phyloP scores from a whole-genome alignment of 2,888 invertebrate species.

The Oscheius sp. region DNA sequence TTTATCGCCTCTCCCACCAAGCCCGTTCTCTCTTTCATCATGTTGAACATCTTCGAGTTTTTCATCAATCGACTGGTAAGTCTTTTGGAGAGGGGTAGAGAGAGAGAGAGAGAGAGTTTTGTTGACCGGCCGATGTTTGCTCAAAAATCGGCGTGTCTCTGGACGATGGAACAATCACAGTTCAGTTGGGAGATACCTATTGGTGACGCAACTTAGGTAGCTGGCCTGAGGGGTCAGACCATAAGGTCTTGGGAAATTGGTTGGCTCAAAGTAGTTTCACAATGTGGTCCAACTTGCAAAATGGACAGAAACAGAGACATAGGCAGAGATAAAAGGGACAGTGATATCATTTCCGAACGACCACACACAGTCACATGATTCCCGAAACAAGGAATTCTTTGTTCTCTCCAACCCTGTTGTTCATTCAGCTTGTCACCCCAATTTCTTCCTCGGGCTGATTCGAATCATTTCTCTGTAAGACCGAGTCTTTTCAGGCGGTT shows the following conservation, averaged over 20 bases:
- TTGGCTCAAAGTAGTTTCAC: too few relatives aligned
- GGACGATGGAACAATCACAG: not conserved
- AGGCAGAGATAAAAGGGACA: not conserved
- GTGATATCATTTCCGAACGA: not conserved
- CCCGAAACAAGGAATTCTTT: too few relatives aligned
- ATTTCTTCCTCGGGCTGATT: slow-evolving; percentile 14
- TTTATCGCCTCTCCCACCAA: too few relatives aligned
- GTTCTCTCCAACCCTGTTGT: too few relatives aligned
- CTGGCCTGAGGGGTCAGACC: not conserved
- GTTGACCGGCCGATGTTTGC: not conserved
- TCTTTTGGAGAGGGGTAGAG: not conserved
- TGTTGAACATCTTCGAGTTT: slow-evolving; percentile 10
- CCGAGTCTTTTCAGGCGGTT: not conserved
- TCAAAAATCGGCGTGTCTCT: not conserved
- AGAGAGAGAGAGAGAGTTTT: not conserved
- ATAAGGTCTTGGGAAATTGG: not conserved
- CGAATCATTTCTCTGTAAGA: not conserved
- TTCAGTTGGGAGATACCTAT: too few relatives aligned
- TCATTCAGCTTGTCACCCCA: slow-evolving; percentile 5
- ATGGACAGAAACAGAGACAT: too few relatives aligned
- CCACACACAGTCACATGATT: not conserved
- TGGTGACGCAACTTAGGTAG: too few relatives aligned
- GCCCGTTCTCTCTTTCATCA: not conserved
- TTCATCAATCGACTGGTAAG: slow-evolving; percentile 10
- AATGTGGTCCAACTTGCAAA: too few relatives aligned